These are phyloP conservation scores for Oscheius onirici DNA, from an alignment of 2,888 invertebrate genomes.

Conservation along the genomic window DNA sequence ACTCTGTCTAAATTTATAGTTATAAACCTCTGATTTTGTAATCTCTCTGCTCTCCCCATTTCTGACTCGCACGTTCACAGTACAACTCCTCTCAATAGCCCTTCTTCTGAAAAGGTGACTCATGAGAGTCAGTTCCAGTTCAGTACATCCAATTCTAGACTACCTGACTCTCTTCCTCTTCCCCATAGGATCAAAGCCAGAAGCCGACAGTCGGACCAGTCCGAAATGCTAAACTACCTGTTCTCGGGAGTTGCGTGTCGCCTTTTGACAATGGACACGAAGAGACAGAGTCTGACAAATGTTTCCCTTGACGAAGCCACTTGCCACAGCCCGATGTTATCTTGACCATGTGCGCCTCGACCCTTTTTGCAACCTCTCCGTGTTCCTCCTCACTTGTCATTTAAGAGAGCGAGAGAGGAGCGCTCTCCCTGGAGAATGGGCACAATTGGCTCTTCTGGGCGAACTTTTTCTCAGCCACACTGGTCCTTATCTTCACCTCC, in stretches of 20 bases:
- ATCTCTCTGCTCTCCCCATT: too few relatives aligned
- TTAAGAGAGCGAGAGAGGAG: background rate
- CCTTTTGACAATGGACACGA: background rate
- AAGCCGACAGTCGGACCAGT: background rate
- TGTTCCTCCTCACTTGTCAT: background rate
- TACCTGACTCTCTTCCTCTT: background rate
- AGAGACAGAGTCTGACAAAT: constrained; percentile 7
- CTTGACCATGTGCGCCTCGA: background rate
- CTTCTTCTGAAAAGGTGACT: too few relatives aligned
- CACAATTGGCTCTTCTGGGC: background rate
- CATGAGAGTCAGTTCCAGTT: too few relatives aligned
- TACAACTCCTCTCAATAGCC: too few relatives aligned
- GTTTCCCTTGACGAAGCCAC: constrained; percentile 2
- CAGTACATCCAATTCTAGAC: background rate
- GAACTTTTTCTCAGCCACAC: background rate
- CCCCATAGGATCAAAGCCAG: background rate
- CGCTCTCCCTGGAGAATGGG: background rate
- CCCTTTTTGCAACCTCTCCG: background rate
- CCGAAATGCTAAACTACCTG: background rate
- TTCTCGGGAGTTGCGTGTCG: background rate
- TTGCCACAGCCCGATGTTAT: constrained; percentile 4
- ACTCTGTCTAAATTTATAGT: too few relatives aligned
- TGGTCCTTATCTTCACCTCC: background rate
- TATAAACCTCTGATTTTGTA: too few relatives aligned
- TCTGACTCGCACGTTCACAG: too few relatives aligned